Conservation (phyloP, 2,888 invertebrate genomes). For the Thera obeliscata region DNA sequence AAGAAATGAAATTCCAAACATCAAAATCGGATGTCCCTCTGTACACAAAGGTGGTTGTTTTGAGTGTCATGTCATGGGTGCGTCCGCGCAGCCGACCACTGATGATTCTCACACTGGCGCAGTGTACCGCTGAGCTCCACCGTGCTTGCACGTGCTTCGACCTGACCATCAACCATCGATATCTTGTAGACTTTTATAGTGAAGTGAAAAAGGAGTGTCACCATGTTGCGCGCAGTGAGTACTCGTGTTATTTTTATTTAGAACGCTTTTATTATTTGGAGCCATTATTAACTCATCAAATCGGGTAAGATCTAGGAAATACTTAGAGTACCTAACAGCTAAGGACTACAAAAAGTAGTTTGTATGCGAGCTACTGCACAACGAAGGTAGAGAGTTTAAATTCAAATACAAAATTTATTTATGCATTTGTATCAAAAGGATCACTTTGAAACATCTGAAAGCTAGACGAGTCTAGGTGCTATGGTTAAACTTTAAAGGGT, state of each 20-base stretch:
- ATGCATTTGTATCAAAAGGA: no score
- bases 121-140: slow-evolving; percentile 58
- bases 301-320: not conserved
- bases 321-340: not conserved
- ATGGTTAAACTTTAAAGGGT: no score
- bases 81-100: slow-evolving; percentile 43
- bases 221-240: slow-evolving; percentile 77
- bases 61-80: slow-evolving; percentile 48
- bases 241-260: slow-evolving; percentile 53
- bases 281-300: not conserved
- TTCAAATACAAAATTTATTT: no score
- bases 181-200: slow-evolving; percentile 37
- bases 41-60: slow-evolving; percentile 60
- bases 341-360: not conserved
- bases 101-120: slow-evolving; percentile 56
- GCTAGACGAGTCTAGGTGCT: no score
- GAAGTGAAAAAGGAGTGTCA: slow-evolving; percentile 50
- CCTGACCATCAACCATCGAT: slow-evolving; percentile 33
- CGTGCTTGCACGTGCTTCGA: slow-evolving; percentile 57
- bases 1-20: slow-evolving; percentile 23
- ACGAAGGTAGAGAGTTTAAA: not conserved
- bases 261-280: not conserved
- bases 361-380: not conserved
- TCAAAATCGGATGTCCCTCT: slow-evolving; percentile 48
- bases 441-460: no score